Base-by-base conservation (phyloP, 2,113 vertebrate species). In the Esox niger region DNA sequence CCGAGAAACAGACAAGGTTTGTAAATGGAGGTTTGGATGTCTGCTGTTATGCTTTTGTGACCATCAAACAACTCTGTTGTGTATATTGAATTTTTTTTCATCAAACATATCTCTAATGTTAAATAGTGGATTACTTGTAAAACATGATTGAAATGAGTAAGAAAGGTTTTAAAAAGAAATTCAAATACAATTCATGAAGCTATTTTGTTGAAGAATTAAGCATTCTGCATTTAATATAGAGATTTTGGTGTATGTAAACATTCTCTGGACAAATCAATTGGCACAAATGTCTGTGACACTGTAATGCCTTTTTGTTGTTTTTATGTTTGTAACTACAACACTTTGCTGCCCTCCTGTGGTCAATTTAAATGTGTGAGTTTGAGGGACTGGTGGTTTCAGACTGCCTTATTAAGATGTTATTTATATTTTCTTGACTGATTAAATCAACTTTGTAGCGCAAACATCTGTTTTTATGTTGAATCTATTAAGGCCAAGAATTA, bases 271-370 rank as follows among this genome's bases (percentile, higher is more conserved):
- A 15, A 43, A 43, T 43, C 60, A 25, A 64, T 66, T 61, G 68
- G 68, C 21, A 52, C 47, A 23, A 7, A 10, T 57, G 8, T 57
- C 21, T 57, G 23, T 57, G 2, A 57, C 9, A 57, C 10, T 54
- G 49, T 43, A 4, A 43, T 17, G 3, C 13, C 0, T 17, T 7
- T 29, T 29, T 6, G 1, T 8, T 59, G 15, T 59, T 6, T 29
- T 6, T 35, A 31, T 35, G 59, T 54, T 58, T 29, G 58, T 69
- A 64, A 35, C 13, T 65, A 54, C 62, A 35, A 63, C 25, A 60
- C 63, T 66, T 62, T 86, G 70, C 77, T 79, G 75, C 82, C 74
- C 76, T 62, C 85, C 87, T 76, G 64, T 83, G 87, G 78, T 56
- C 8, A 35, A 56, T 4, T 23, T 20, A 10, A 61, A 8, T 33